Conservation (phyloP, 2,797 vertebrate genomes). For the Pygocentrus nattereri region DNA sequence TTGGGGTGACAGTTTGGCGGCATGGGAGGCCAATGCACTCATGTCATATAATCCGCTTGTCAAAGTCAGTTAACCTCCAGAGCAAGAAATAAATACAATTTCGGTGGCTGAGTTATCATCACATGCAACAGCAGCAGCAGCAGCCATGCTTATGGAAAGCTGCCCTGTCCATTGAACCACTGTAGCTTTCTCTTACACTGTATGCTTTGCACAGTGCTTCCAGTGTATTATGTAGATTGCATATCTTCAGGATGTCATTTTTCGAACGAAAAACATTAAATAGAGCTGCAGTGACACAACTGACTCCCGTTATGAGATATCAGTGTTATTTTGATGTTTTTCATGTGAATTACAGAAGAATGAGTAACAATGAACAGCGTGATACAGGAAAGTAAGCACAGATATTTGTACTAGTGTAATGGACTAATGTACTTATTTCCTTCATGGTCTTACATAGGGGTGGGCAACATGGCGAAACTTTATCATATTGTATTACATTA, state of each 20-base stretch:
- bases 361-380: not conserved
- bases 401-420: too few species aligned
- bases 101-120: conserved; percentile 54
- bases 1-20: conserved; percentile 62
- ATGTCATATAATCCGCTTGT: conserved; percentile 71
- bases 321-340: not conserved
- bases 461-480: too few species aligned
- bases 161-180: conserved; percentile 12
- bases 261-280: not conserved
- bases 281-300: not conserved
- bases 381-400: too few species aligned
- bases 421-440: too few species aligned
- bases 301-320: not conserved
- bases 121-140: conserved; percentile 15
- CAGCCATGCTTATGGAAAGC: conserved; percentile 14
- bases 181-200: not conserved
- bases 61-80: conserved; percentile 65
- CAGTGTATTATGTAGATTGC: conserved; percentile 7
- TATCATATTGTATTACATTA: too few species aligned
- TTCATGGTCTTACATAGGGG: too few species aligned
- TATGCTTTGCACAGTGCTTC: conserved; percentile 6
- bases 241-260: not conserved
- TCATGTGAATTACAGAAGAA: not conserved
- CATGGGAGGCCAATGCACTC: conserved; percentile 60
- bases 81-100: conserved; percentile 60